These are phyloP conservation scores for Spea bombifrons DNA, from an alignment of 2,113 vertebrate genomes.

Conservation along the genomic window DNA sequence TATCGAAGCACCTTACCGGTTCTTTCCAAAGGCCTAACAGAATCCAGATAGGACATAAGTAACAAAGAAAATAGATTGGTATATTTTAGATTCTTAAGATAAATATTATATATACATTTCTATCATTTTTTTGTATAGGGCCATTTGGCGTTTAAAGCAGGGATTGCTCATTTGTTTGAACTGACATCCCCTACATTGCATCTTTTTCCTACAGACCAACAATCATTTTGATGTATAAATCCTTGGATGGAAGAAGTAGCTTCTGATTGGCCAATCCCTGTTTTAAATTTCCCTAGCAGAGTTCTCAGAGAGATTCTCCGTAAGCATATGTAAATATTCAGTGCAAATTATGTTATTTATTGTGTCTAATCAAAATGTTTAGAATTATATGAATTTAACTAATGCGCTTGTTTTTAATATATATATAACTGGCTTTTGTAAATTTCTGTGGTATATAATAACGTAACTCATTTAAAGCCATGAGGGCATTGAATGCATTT, in stretches of 20 bases:
- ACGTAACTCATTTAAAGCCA: background rate
- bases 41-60: background rate
- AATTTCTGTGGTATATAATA: slow-evolving; percentile 41
- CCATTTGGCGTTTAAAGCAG: slow-evolving; percentile 23
- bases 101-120: slow-evolving; percentile 24
- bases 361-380: slow-evolving; percentile 43
- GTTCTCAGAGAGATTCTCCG: slow-evolving; percentile 4
- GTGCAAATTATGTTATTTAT: slow-evolving; percentile 44
- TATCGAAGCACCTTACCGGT: background rate
- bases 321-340: slow-evolving; percentile 36
- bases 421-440: slow-evolving; percentile 40
- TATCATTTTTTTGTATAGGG: slow-evolving; percentile 32
- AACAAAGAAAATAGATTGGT: slow-evolving; percentile 10
- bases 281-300: slow-evolving; percentile 16
- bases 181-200: background rate
- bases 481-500: no score
- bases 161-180: background rate
- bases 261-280: background rate
- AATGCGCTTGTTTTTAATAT: slow-evolving; percentile 44
- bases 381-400: slow-evolving; percentile 35
- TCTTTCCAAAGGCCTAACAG: background rate
- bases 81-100: slow-evolving; percentile 24
- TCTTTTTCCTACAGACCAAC: background rate
- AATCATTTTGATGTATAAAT: background rate
- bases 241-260: background rate